Base-by-base conservation (phyloP, 2,888 invertebrate species). In the Drosophila anomelani region DNA sequence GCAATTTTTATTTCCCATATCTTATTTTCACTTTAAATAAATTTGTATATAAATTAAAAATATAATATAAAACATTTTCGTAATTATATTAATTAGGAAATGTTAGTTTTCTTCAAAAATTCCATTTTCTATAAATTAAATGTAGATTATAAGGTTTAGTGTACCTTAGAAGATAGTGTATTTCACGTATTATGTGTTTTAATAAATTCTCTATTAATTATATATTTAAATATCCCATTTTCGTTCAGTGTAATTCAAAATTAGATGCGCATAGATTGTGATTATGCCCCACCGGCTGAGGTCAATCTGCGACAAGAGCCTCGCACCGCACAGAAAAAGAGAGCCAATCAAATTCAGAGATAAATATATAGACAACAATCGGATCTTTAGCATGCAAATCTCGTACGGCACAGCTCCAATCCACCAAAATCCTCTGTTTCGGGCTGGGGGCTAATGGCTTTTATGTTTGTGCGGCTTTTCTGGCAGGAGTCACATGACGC, bases 221-320 rank as follows among this genome's bases (percentile, higher is more conserved):
- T 32, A 20, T 26, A 23, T 26, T 9, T n/a, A n/a, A n/a, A 26
- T 1, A 1, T 1, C n/a, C 12, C 12, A 1, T 10, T 64, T 49
- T 67, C 1, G 8, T 8, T 72, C 73, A 86, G 87, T 86, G 72
- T 13, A 7, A 4, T 10, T 75, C 72, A 58, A 78, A 85, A 89
- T 89, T 77, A 85, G 83, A 80, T 69, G 75, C 80, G 90, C 80
- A 85, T 88, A 78, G 49, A 76, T 78, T 79, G 81, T 44, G 57
- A 34, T 56, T 76, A 26, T 20, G 72, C 47, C 36, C 51, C 29
- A 34, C 51, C 53, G n/a, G 15, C 66, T 54, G 67, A 68, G 67
- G 67, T 68, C 67, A 68, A 71, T 57, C 47, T 49, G 6, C 13
- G 46, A 66, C 34, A 41, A 43, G 32, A 36, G 17, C 17, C n/a